These are phyloP conservation scores for Lacanobia oleracea DNA, from an alignment of 2,888 invertebrate species.

Conservation along the genomic window DNA sequence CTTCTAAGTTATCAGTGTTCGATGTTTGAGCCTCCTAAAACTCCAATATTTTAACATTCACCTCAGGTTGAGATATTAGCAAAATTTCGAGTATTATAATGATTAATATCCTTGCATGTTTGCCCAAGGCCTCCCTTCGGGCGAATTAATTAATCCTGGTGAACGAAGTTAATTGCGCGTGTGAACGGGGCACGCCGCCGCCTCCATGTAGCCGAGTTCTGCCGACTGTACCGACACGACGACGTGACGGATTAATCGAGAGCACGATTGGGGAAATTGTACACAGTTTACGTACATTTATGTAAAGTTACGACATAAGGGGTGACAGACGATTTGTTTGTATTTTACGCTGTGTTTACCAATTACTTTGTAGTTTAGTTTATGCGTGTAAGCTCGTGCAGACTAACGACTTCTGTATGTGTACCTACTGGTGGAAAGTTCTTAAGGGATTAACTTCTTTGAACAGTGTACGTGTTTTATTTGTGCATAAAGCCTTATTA, in stretches of 20 bases:
- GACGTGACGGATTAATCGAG: conserved; percentile 70
- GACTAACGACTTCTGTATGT: not conserved
- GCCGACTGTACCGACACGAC: conserved; percentile 56
- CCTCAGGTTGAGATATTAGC: conserved; percentile 44
- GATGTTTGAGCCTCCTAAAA: conserved; percentile 4
- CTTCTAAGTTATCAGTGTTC: not conserved
- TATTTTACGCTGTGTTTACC: not conserved
- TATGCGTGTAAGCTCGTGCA: not conserved
- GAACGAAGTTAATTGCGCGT: conserved; percentile 79
- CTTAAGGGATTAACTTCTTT: too few species aligned
- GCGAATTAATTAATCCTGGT: conserved; percentile 80
- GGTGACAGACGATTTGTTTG: not conserved
- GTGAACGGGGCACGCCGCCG: conserved; percentile 59
- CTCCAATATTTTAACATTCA: conserved; percentile 20
- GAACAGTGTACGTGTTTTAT: too few species aligned
- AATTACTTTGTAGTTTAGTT: not conserved
- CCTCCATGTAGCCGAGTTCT: conserved; percentile 39
- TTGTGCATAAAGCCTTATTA: too few species aligned
- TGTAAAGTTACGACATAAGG: conserved; percentile 38
- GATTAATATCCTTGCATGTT: conserved; percentile 75
- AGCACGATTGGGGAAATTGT: conserved; percentile 57
- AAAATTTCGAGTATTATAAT: conserved; percentile 65
- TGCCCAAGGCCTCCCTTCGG: conserved; percentile 70
- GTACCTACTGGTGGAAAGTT: not conserved
- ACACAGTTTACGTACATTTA: conserved; percentile 50